Base-by-base conservation (phyloP, 2,888 invertebrate species). In the Endotricha flammealis region DNA sequence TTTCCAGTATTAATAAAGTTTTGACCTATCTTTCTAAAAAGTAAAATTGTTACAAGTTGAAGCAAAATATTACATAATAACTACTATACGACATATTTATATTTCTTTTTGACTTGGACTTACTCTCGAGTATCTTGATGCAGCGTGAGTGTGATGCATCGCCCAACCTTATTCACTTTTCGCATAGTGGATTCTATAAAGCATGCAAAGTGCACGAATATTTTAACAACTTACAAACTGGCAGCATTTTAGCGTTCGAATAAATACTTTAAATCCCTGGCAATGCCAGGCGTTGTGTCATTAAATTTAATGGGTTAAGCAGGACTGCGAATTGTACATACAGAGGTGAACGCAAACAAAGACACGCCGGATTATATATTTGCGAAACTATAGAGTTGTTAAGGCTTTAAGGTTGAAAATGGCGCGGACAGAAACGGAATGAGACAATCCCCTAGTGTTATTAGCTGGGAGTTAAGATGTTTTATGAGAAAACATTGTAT, bases 401-500 rank as follows among this genome's bases (percentile, higher is more conserved):
- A 22, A n/a, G 34, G 39, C 16, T 22, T 40, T 46, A 43, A 39
- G 33, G 43, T 42, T 24, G 27, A 38, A 42, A 32, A 33, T 42
- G 42, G 39, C 29, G 33, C 17, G 10, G 13, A 28, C 22, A 24
- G 11, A 12, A 5, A n/a, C 13, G 16, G 12, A 32, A 23, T 25
- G n/a, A 9, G 12, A 10, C 5, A 13, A 23, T 14, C 28, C n/a
- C 27, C 28, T 30, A 36, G 37, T 42, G 39, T 42, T 47, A 44
- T 43, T 49, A 47, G 43, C 49, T 38, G 14, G 30, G 34, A 53
- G 50, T 43, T 53, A 62, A 60, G 57, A 56, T 63, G 64, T 69
- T 66, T 60, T 57, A 53, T 56, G 50, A 62, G 58, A 62, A 63
- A 69, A 69, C 61, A 59, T 64, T 55, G 60, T 58, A 52, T 57